Evolutionary conservation across 2,888 invertebrate species (phyloP), one percentile per base, ranked within the genome.

Genomic region (Polymixis flavicincta): DNA sequence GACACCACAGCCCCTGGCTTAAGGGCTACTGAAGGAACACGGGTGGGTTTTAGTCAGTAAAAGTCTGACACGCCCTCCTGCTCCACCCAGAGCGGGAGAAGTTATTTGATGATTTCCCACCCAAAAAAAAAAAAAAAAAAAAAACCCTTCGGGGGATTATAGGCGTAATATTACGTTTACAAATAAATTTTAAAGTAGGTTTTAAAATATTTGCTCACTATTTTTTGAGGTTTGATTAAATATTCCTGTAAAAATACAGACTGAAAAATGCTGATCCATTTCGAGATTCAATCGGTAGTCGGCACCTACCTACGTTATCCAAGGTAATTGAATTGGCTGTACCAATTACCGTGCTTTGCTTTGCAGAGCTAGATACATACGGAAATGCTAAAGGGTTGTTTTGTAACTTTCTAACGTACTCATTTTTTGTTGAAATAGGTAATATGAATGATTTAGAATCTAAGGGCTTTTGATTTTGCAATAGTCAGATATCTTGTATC

Each of bases 291-390:
- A 28, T 54, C 13, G 13, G 28, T n/a, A 42, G 17, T 45, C 11
- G 32, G 11, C 25, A 28, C 14, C 9, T 55, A 48, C 28, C 11
- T 7, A 52, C 22, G n/a, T 25, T 54, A 48, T 37, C 45, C 37
- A 3, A 25, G 55, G 50, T 71, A 22, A 71, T 63, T 78, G 61
- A 63, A 63, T 76, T 78, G 76, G 25, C 1, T 55, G 25, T 45
- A 63, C 55, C 71, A 57, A 78, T 57, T 45, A 70, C 32, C 17
- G 28, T 32, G 50, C 7, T 71, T 45, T 25, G 45, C 42, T 64
- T 71, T 78, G 22, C 11, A 57, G 22, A 22, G 52, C 22, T 37
- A 25, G n/a, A n/a, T n/a, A n/a, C 6, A 11, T 45, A 25, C 14
- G 19, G 19, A n/a, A n/a, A 13, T 42, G 37, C 8, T 45, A 59